Conservation (phyloP, 92 coral and sea anemone species). For the Siderastrea siderea region DNA sequence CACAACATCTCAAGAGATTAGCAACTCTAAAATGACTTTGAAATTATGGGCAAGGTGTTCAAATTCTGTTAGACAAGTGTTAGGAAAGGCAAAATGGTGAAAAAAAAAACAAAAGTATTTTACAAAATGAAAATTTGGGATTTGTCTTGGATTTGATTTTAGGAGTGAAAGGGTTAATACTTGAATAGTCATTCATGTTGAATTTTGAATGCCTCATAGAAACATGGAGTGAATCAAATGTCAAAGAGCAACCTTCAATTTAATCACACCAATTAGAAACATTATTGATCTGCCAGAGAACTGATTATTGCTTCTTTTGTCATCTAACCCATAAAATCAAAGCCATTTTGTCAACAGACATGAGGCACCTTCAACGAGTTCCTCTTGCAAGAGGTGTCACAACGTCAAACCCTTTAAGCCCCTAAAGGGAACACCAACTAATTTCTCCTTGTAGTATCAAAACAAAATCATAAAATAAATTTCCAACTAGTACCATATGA, state of each 20-base stretch:
- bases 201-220: neutral
- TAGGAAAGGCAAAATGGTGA: too few relatives aligned
- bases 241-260: too few relatives aligned
- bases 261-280: neutral
- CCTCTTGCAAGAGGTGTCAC: neutral
- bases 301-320: too few relatives aligned
- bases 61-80: too few relatives aligned
- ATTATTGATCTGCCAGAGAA: neutral
- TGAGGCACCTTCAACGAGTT: conserved; percentile 23
- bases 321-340: conserved; percentile 1
- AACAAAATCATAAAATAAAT: neutral
- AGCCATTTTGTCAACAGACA: conserved; percentile 5
- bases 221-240: neutral
- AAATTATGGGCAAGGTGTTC: neutral
- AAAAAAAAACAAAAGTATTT: too few relatives aligned
- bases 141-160: too few relatives aligned
- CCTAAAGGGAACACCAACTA: neutral
- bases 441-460: neutral
- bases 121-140: too few relatives aligned
- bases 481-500: too few relatives aligned
- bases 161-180: too few relatives aligned
- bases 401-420: neutral
- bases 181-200: too few relatives aligned
- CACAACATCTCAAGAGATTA: neutral
- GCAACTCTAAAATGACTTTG: conserved; percentile 18